Base-by-base conservation (phyloP, 1,140 invertebrate genomes). In the Coelopa frigida region DNA sequence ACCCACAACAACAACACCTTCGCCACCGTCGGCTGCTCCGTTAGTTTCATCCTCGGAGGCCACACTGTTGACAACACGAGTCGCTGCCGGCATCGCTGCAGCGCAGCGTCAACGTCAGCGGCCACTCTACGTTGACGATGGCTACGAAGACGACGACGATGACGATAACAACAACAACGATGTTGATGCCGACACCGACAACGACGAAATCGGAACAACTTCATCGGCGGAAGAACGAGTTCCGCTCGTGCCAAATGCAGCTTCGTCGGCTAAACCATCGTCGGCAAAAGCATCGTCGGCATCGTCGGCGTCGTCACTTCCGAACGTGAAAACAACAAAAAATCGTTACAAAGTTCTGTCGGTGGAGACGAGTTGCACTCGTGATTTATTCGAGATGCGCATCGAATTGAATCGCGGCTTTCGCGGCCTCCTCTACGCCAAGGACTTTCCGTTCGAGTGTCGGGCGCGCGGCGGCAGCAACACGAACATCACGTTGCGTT, bases 401-500 rank as follows among this genome's bases (percentile, higher is more conserved):
- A 53, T 81, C 5, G 61, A 68, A 12, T 73, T 83, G 70, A 73
- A 75, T 43, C 72, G 78, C 8, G 74, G 78, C 0, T 85, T 85
- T 65, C 79, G 79, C 48, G 83, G 83, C 4, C 54, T 81, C 1
- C 66, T 84, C 4, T 85, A 83, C 52, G 78, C 81, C 24, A 81
- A 80, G 60, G 82, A 83, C 44, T 85, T 83, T 64, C 76, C 80
- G 0, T 73, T 78, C 40, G 81, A 82, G 55, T 85, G 83, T 54
- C 71, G 75, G 8, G 61, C 72, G 1, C 46, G 54, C 56, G 78
- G 77, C 5, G 69, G 67, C 43, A 62, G 68, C 32, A 59, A 66
- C 24, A 59, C 59, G 6, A 59, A 57, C 3, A 62, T 83, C 1
- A 73, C 73, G 1, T 57, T 85, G 3, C 72, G 72, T 15, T 56